These are phyloP conservation scores for Drosophila nr. perissopoda DNA, from an alignment of 2,888 invertebrate species.

Conservation along the genomic window DNA sequence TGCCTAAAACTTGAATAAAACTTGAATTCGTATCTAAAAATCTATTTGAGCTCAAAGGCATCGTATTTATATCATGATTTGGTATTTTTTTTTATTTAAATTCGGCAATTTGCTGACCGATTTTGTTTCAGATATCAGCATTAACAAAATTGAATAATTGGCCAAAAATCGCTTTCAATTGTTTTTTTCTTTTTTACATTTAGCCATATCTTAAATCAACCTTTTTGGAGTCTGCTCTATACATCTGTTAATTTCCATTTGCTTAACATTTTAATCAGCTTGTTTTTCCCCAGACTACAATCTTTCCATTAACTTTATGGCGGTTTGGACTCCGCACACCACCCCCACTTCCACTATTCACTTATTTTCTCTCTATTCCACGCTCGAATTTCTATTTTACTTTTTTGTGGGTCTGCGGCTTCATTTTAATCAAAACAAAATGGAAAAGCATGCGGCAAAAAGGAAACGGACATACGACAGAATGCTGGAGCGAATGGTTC, in stretches of 20 bases:
- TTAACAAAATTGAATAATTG: background rate
- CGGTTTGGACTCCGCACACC: background rate
- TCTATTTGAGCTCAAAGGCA: background rate
- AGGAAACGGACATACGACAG: conserved; percentile 10
- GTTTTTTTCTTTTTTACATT: background rate
- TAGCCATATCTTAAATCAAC: conserved; percentile 4
- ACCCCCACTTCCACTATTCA: background rate
- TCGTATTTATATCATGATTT: background rate
- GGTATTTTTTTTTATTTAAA: background rate
- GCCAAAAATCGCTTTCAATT: background rate
- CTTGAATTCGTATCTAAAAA: background rate
- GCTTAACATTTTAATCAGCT: conserved; percentile 63
- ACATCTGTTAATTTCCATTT: conserved; percentile 45
- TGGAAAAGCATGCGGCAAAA: conserved; percentile 41
- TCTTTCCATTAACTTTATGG: conserved; percentile 48
- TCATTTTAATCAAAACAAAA: conserved; percentile 76
- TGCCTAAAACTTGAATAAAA: background rate
- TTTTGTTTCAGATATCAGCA: background rate
- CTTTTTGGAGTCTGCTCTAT: conserved; percentile 3
- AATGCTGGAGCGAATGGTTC: too few species aligned
- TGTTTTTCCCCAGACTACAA: conserved; percentile 48
- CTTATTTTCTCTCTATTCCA: conserved; percentile 9
- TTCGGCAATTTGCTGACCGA: background rate
- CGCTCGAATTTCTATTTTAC: conserved; percentile 21
- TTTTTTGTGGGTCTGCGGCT: conserved; percentile 55